phyloP scores from a whole-genome alignment of 2,888 invertebrate genomes.

The Podotricha telesiphe region DNA sequence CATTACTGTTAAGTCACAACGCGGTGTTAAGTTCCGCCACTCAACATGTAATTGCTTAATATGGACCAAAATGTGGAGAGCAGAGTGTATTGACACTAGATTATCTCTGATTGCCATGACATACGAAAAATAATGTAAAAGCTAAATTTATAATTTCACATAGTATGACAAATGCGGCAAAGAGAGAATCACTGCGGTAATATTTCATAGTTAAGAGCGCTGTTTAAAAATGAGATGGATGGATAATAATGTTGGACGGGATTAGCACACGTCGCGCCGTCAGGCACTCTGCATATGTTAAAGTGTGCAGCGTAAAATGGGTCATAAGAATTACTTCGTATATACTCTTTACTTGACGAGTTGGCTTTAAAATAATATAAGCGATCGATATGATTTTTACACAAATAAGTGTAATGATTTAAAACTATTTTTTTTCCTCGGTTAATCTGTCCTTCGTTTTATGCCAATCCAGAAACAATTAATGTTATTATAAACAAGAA shows the following conservation, averaged over 20 bases:
- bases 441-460: too few relatives aligned
- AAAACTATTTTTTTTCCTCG: too few relatives aligned
- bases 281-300: constrained; percentile 24
- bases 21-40: too few relatives aligned
- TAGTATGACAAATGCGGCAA: background rate
- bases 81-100: background rate
- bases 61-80: background rate
- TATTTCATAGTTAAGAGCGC: constrained; percentile 6
- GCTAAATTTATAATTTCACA: background rate
- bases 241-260: constrained; percentile 33
- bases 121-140: too few relatives aligned
- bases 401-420: too few relatives aligned
- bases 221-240: constrained; percentile 20
- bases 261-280: constrained; percentile 35
- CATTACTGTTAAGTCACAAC: too few relatives aligned
- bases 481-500: too few relatives aligned
- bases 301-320: constrained; percentile 32
- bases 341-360: background rate
- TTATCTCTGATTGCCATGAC: too few relatives aligned
- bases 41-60: too few relatives aligned
- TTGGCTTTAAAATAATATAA: background rate
- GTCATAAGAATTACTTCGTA: constrained; percentile 29
- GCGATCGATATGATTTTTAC: constrained; percentile 12
- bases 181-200: constrained; percentile 3
- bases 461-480: too few relatives aligned